A percentile compares a stretch with the other conserved stretches of the same genome.
Conservation (phyloP, 2,888 invertebrate genomes). For the Erynnis tages region DNA sequence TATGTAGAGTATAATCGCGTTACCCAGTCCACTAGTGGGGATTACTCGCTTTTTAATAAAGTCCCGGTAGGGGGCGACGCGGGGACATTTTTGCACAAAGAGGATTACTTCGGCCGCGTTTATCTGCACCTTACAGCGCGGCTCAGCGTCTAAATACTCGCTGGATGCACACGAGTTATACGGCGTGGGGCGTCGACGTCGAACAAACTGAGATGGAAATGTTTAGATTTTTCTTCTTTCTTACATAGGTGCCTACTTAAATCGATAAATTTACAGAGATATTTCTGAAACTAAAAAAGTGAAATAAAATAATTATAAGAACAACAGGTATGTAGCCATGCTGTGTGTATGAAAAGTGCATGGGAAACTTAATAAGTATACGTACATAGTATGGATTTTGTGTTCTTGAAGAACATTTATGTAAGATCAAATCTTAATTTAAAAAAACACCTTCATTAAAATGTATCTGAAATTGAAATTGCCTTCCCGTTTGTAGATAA, state of each 20-base stretch:
- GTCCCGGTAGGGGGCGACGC: slow-evolving; percentile 66
- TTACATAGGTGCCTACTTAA: not conserved
- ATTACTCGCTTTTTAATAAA: slow-evolving; percentile 81
- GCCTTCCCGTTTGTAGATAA: too few relatives aligned
- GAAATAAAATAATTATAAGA: too few relatives aligned
- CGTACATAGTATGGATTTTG: too few relatives aligned
- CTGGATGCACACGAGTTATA: slow-evolving; percentile 65
- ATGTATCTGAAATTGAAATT: too few relatives aligned
- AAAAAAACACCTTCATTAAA: too few relatives aligned
- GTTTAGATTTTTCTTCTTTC: not conserved
- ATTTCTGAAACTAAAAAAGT: too few relatives aligned
- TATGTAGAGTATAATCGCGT: slow-evolving; percentile 76
- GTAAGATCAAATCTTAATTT: too few relatives aligned
- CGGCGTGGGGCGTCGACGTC: slow-evolving; percentile 28
- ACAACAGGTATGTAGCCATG: too few relatives aligned
- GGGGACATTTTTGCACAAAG: slow-evolving; percentile 81
- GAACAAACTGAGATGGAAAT: slow-evolving; percentile 14
- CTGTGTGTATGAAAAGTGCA: too few relatives aligned
- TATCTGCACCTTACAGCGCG: slow-evolving; percentile 78
- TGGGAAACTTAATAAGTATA: too few relatives aligned
- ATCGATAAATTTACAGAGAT: too few relatives aligned
- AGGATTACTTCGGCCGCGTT: slow-evolving; percentile 77
- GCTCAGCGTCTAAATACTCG: slow-evolving; percentile 76
- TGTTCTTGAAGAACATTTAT: too few relatives aligned
- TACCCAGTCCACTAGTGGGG: slow-evolving; percentile 78